Evolutionary conservation across 2,888 invertebrate species (phyloP).

Genomic region (Stenolophus ochropezus): DNA sequence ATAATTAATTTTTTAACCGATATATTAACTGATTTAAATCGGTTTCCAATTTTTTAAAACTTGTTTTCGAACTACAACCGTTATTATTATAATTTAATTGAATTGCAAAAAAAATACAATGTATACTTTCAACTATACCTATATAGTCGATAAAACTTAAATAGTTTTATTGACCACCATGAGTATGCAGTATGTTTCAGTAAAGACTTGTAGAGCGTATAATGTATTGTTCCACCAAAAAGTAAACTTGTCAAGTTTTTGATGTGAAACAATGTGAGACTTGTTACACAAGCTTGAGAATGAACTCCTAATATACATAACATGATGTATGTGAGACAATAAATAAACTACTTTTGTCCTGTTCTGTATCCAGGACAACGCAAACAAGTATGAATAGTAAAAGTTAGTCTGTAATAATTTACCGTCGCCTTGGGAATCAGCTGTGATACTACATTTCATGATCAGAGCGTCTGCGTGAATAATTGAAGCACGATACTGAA

Average conservation of each 20-base stretch:
- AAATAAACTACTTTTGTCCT: conserved; percentile 28
- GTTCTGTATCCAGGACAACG: neutral
- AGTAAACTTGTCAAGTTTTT: conserved; percentile 6
- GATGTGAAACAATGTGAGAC: conserved; percentile 8
- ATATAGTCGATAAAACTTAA: too few species aligned
- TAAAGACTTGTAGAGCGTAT: too few species aligned
- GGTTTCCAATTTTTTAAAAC: too few species aligned
- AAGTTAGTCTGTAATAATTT: conserved; percentile 29
- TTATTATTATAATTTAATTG: too few species aligned
- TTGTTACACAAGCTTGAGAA: neutral
- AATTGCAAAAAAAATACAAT: too few species aligned
- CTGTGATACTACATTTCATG: neutral
- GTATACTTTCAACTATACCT: too few species aligned
- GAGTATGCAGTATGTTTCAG: too few species aligned
- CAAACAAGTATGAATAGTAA: conserved; percentile 36
- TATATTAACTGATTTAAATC: too few species aligned
- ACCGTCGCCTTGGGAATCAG: neutral
- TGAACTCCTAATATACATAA: conserved; percentile 43
- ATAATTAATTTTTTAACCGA: too few species aligned
- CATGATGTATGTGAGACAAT: conserved; percentile 36
- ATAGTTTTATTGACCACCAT: too few species aligned
- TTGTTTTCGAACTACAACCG: too few species aligned
- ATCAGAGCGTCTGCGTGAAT: conserved; percentile 8
- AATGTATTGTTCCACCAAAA: neutral
- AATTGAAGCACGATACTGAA: conserved; percentile 20